Base-by-base conservation (phyloP, 2,888 invertebrate genomes). In the Cheilosia soror region DNA sequence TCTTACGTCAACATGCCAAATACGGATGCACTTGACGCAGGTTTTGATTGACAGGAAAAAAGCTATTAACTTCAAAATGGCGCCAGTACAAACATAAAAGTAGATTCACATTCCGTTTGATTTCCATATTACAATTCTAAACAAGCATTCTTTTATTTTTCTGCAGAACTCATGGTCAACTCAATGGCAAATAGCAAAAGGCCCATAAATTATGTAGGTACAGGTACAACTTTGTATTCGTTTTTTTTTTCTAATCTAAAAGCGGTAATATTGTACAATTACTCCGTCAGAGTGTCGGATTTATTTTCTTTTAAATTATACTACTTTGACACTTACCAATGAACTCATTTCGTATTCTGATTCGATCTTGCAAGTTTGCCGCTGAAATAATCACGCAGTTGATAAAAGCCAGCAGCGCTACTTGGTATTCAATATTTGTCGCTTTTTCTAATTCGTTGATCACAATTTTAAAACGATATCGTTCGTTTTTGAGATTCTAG, bases 311-410 rank as follows among this genome's bases (percentile, higher is more conserved):
- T 60, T 11, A 69, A 79, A 75, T 65, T 37, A 37, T 11, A 69
- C 49, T 27, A 27, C 42, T 15, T 51, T 47, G 25, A 25, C 53
- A 91, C 94, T 95, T 92, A 98, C 98, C 98, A 90, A 98, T 97
- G 92, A 98, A 98, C 93, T 98, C 98, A 91, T 98, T 98, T 89
- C 99, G 94, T 87, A 98, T 95, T 88, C 97, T 94, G 87, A 96
- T 96, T 89, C 98, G 94, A 90, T 98, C 98, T 88, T 96, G 96
- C 87, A 98, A 94, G 79, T 96, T 94, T 58, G 97, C 95, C 11
- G 97, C 97, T 25, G 97, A 97, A 90, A 98, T 97, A 92, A 99
- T 97, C 91, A 98, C 95, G 92, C 98, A 98, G 94, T 99, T 99
- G 93, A 98, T 95, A 93, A 99, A 98, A 75, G 98, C 98, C 90